phyloP scores from a whole-genome alignment of 2,113 vertebrate species.

The Muscicapa adusta region DNA sequence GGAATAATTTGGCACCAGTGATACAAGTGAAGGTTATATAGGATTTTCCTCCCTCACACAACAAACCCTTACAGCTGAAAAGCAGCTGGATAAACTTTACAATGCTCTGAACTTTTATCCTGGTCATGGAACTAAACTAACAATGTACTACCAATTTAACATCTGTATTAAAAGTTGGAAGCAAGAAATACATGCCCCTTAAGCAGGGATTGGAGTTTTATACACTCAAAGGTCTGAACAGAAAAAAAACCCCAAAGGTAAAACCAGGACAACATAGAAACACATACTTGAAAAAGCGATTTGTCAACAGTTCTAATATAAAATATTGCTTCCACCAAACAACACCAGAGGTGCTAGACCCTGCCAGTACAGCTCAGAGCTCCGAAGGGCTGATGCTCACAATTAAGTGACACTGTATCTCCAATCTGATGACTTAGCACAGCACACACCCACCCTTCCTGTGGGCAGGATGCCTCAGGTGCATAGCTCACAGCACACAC shows the following conservation, averaged over 20 bases:
- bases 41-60: not conserved
- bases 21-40: not conserved
- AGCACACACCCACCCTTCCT: rapidly evolving
- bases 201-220: not conserved
- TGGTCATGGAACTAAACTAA: not conserved
- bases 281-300: not conserved
- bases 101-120: not conserved
- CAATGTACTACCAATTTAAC: not conserved
- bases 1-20: not conserved
- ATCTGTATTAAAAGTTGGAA: not conserved
- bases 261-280: not conserved
- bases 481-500: not conserved
- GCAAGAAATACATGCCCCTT: not conserved
- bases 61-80: not conserved
- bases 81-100: not conserved
- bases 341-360: not conserved
- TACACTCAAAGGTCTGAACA: not conserved
- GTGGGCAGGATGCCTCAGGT: rapidly evolving
- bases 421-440: not conserved
- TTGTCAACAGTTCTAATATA: not conserved
- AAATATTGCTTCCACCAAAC: not conserved
- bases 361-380: not conserved
- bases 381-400: not conserved
- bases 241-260: not conserved
- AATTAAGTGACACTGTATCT: not conserved